phyloP scores from a whole-genome alignment of 2,888 invertebrate genomes.

The Yponomeuta cagnagella region DNA sequence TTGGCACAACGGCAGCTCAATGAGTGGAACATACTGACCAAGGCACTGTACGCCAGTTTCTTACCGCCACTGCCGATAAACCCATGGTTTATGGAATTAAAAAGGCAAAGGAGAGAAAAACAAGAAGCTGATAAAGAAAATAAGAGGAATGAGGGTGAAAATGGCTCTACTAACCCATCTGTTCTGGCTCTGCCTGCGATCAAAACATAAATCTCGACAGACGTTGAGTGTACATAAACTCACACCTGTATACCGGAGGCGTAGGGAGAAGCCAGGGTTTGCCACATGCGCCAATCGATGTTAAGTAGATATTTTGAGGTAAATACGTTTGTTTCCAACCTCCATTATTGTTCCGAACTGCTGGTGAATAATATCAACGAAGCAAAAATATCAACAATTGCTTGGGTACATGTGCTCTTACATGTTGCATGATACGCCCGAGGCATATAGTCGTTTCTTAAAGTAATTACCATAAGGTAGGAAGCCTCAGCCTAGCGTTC shows the following conservation, averaged over 20 bases:
- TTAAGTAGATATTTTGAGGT: too few species aligned
- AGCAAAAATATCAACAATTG: background rate
- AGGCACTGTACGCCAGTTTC: background rate
- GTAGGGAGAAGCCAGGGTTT: too few species aligned
- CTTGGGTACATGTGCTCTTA: background rate
- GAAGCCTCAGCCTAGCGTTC: slow-evolving; percentile 34
- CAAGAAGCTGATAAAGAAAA: background rate
- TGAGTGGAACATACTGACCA: background rate
- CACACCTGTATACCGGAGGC: too few species aligned
- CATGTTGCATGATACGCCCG: background rate
- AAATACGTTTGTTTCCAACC: too few species aligned
- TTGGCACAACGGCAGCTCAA: background rate
- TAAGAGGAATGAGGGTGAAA: too few species aligned
- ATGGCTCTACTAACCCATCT: background rate
- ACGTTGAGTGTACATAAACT: too few species aligned
- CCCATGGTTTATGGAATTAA: background rate
- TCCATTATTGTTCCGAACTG: too few species aligned
- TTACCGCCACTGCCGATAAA: background rate
- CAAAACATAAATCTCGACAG: background rate
- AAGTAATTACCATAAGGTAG: slow-evolving; percentile 66
- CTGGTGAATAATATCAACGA: background rate
- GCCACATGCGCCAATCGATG: too few species aligned
- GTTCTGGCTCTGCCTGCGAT: background rate
- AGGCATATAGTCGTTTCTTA: slow-evolving; percentile 7
- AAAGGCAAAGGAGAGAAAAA: background rate